Base-by-base conservation (phyloP, 2,888 invertebrate species). In the Dasysyrphus tricinctus region DNA sequence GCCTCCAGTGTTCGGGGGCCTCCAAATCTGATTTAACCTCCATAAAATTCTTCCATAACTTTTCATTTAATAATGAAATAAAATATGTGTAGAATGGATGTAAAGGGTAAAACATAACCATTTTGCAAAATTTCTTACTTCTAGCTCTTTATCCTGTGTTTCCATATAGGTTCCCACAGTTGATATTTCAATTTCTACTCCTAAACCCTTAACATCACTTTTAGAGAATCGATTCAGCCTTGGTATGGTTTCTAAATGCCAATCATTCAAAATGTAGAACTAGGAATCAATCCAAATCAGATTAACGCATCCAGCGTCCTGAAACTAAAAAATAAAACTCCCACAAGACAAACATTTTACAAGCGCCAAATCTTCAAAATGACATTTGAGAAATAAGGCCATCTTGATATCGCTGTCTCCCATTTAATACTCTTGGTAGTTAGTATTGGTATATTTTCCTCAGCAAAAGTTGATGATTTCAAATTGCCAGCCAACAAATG, bases 401-500 rank as follows among this genome's bases (percentile, higher is more conserved):
- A 61, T 61, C 61, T 61, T 61, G 39, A 61, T 61, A n/a, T 1
- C 24, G 12, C 6, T 42, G 0, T 57, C 8, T 57, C 9, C 34
- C 9, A n/a, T 57, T 57, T n/a, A 56, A 5, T n/a, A 39, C n/a
- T n/a, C n/a, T n/a, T n/a, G 16, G 24, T 24, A 24, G 2, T 24
- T 24, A 3, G 24, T 24, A 24, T 19, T 19, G 1, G 1, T 29
- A 49, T 12, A 54, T 29, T 54, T 32, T n/a, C 32, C 32, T 32
- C 29, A 32, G 29, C 32, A 8, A 29, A 42, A 42, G 7, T 42
- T 24, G 39, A 39, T n/a, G 39, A 24, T 24, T 61, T 42, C 9
- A 44, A 32, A 44, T 29, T 63, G 44, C 24, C 29, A 63, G 44
- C 24, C 29, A 63, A 63, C 14, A 63, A 63, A 42, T 63, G 44